phyloP scores from a whole-genome alignment of 2,888 invertebrate genomes.

The Ptychoptera contaminata region DNA sequence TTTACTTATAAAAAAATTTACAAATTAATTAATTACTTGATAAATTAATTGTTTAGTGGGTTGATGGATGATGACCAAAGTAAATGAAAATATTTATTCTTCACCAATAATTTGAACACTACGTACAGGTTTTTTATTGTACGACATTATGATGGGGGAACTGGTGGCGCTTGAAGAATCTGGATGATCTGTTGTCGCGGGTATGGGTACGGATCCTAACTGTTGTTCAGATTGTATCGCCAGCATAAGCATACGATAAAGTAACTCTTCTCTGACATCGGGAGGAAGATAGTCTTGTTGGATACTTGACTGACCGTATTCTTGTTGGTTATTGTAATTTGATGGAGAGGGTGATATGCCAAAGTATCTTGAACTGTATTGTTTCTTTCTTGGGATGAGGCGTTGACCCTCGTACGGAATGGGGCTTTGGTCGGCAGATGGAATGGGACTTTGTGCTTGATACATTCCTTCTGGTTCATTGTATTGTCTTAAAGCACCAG shows the following conservation, averaged over 20 bases:
- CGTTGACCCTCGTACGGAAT: conserved; percentile 33
- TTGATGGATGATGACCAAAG: background rate
- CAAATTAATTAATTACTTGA: no score
- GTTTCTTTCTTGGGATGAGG: conserved; percentile 31
- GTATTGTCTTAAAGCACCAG: conserved; percentile 5
- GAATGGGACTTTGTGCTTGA: conserved; percentile 13
- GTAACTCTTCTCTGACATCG: conserved; percentile 51
- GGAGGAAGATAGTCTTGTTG: conserved; percentile 38
- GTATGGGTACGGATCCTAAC: conserved; percentile 23
- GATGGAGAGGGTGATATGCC: conserved; percentile 28
- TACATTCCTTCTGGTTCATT: conserved; percentile 11
- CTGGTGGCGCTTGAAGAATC: conserved; percentile 27
- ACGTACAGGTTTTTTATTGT: conserved; percentile 39
- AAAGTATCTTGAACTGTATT: conserved; percentile 25
- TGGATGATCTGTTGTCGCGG: conserved; percentile 16
- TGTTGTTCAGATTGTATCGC: conserved; percentile 52
- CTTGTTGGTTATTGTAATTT: conserved; percentile 18
- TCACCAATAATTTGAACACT: conserved; percentile 59
- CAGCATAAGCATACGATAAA: conserved; percentile 54
- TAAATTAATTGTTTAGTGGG: no score
- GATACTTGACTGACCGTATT: conserved; percentile 30
- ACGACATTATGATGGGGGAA: conserved; percentile 29
- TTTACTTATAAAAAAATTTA: no score
- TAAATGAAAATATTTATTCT: conserved; percentile 22
- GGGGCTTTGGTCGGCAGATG: conserved; percentile 10